Conservation (phyloP, 2,113 vertebrate species). For the Leiothrix lutea region DNA sequence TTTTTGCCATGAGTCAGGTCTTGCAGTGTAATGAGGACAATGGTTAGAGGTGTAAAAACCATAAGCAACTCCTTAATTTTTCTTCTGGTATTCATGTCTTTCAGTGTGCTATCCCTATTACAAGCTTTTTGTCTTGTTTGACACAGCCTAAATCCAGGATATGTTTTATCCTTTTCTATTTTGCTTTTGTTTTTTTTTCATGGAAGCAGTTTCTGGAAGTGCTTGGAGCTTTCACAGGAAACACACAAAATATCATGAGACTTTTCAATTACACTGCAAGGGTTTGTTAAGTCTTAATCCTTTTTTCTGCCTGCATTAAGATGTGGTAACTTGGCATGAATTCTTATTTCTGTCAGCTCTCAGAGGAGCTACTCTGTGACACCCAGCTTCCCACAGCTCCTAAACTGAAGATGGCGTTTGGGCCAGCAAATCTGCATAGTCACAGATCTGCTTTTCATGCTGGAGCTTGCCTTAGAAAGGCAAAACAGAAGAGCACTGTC, state of each 20-base stretch:
- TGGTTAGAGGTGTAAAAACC: background rate
- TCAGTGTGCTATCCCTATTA: background rate
- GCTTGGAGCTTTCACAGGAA: background rate
- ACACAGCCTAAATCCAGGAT: background rate
- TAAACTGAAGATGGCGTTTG: background rate
- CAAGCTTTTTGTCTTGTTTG: background rate
- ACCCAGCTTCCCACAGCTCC: constrained; percentile 23
- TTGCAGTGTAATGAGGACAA: background rate
- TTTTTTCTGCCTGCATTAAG: constrained; percentile 19
- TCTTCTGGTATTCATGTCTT: background rate
- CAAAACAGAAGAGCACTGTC: constrained; percentile 27
- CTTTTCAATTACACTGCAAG: background rate
- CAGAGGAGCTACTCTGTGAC: constrained; percentile 10
- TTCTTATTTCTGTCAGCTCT: background rate
- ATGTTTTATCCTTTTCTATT: background rate
- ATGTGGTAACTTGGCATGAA: background rate
- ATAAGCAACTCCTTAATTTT: background rate
- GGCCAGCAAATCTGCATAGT: constrained; percentile 51
- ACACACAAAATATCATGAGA: background rate
- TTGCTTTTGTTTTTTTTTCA: background rate
- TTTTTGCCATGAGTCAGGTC: background rate
- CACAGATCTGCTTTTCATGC: constrained; percentile 37
- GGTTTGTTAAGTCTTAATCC: constrained; percentile 10
- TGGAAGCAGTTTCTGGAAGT: background rate
- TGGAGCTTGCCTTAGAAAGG: constrained; percentile 1